Base-by-base conservation (phyloP, 1,140 invertebrate genomes). In the Spodoptera litura region DNA sequence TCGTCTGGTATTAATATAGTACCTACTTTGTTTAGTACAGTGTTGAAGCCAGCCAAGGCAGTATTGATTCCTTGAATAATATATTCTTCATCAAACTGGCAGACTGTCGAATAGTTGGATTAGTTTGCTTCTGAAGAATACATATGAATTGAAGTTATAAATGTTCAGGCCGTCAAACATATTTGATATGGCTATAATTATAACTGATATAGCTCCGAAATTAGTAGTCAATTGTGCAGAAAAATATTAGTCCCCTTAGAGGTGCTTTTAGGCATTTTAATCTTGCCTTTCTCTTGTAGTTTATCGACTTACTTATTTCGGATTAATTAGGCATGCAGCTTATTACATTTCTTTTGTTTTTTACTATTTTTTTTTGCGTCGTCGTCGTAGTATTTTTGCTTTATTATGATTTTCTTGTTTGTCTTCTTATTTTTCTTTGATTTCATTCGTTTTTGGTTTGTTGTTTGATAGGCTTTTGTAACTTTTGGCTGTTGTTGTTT, bases 301-400 rank as follows among this genome's bases (percentile, higher is more conserved):
- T 64, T n/a, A 71, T 58, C 35, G n/a, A 35, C 13, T 70, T 70
- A 2, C 35, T 66, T 49, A 4, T n/a, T 52, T n/a, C 4, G 13
- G 25, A 20, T 52, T 4, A 52, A 52, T 12, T 11, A 53, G 11
- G 68, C 68, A 70, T 71, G 68, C 27, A n/a, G 68, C 51, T 71
- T 71, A 38, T 71, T 52, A 38, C 10, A 27, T 53, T 76, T 81
- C 49, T 62, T 74, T 31, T 31, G 31, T 31, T 31, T 31, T 4
- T 35, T 52, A 15, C 55, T 56, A 49, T 11, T 72, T 79, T 53
- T 38, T 12, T 9, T 44, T 70, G 59, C n/a, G 10, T 12, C 49
- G 53, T 12, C 59, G 52, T 79, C 20, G 68, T 59, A 49, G 51
- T 51, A 6, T 78, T n/a, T 72, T 77, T 72, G 51, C 15, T 2